phyloP scores from a whole-genome alignment of 2,888 invertebrate species.

The Pyrrhosoma nymphula region DNA sequence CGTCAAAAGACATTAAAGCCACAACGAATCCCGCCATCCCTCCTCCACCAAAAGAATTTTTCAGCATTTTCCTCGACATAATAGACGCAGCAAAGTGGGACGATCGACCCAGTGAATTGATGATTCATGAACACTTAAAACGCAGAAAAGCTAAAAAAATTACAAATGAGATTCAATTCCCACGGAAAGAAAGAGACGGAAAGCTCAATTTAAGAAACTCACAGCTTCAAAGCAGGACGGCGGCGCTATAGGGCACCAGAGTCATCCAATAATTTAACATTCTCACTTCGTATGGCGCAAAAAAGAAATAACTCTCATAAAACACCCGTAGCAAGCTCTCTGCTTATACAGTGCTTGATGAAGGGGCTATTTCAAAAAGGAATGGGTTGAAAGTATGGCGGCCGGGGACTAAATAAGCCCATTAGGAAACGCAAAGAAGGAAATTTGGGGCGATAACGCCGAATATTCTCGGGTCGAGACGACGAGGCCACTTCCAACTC shows the following conservation, averaged over 20 bases:
- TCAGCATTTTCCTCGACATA: too few species aligned
- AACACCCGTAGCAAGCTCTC: not conserved
- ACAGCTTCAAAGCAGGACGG: not conserved
- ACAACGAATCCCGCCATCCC: too few species aligned
- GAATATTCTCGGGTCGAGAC: not conserved
- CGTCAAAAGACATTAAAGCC: too few species aligned
- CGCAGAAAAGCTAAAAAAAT: not conserved
- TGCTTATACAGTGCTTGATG: not conserved
- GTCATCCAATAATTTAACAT: not conserved
- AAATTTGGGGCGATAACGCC: conserved; percentile 28
- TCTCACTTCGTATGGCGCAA: not conserved
- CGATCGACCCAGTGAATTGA: too few species aligned
- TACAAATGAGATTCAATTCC: not conserved
- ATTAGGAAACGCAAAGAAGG: conserved; percentile 45
- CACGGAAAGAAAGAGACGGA: not conserved
- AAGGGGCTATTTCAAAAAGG: not conserved
- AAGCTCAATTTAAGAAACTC: not conserved
- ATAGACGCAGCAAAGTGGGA: too few species aligned
- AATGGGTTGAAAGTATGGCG: not conserved
- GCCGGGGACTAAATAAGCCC: conserved; percentile 17
- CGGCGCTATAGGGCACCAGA: not conserved
- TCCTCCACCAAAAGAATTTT: too few species aligned
- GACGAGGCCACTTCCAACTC: not conserved
- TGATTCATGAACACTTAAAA: too few species aligned
- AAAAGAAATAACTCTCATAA: not conserved